Percentiles rank a stretch among this genome's conserved stretches.
phyloP scores from a whole-genome alignment of 2,888 invertebrate species.

The Steromphala cineraria region DNA sequence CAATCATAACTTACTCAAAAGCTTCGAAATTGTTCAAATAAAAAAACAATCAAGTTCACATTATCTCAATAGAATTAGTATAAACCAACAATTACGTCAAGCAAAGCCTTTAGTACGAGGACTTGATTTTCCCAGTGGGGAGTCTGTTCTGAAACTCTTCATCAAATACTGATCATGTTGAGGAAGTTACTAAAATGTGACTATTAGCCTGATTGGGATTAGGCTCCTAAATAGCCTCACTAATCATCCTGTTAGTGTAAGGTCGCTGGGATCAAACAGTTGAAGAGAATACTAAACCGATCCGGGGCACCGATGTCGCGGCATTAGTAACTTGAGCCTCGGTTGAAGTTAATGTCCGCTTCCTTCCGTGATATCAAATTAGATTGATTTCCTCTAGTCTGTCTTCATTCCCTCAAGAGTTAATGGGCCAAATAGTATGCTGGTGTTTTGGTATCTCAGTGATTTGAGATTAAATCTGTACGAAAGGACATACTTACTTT shows the following conservation, averaged over 20 bases:
- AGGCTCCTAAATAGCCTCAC: neutral
- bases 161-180: neutral
- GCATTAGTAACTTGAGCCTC: neutral
- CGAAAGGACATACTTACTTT: too few relatives aligned
- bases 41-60: too few relatives aligned
- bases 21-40: too few relatives aligned
- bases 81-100: too few relatives aligned
- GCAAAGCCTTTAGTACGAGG: too few relatives aligned
- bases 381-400: neutral
- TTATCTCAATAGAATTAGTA: too few relatives aligned
- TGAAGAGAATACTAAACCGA: neutral
- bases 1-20: too few relatives aligned
- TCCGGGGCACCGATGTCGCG: neutral
- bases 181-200: neutral
- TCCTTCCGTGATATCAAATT: neutral
- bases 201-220: neutral
- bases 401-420: neutral
- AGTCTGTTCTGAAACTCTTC: too few relatives aligned
- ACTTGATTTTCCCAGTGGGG: too few relatives aligned
- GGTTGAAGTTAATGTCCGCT: neutral
- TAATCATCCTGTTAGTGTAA: neutral
- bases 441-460: too few relatives aligned
- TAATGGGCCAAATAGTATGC: too few relatives aligned
- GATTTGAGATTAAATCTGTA: too few relatives aligned
- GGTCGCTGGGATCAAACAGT: neutral